Percentiles rank a stretch among this genome's conserved stretches.
Conservation (phyloP, 2,888 invertebrate species). For the Argyresthia albistria region DNA sequence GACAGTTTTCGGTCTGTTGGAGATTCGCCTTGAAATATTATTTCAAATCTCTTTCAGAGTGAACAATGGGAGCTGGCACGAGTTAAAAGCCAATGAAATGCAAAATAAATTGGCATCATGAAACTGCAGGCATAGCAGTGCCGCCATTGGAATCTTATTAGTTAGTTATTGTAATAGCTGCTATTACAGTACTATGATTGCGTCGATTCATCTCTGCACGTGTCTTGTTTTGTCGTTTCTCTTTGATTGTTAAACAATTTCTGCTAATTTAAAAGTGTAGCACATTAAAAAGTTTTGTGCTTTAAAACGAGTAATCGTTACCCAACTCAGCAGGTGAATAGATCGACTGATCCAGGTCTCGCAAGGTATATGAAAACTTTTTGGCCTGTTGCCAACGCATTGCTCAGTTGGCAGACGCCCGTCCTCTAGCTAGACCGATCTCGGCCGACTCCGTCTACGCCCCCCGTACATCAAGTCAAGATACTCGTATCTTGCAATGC, state of each 20-base stretch:
- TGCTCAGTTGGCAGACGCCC: conserved; percentile 39
- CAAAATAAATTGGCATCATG: neutral
- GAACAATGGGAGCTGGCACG: neutral
- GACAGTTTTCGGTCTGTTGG: no score
- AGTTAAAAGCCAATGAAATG: neutral
- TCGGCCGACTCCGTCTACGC: neutral
- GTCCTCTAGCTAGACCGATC: conserved; percentile 21
- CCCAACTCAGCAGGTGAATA: conserved; percentile 53
- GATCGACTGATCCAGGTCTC: conserved; percentile 54
- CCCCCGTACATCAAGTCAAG: neutral
- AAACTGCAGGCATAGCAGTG: neutral
- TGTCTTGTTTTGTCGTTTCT: no score
- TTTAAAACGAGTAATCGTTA: neutral
- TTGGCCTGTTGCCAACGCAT: conserved; percentile 51
- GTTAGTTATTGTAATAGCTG: neutral
- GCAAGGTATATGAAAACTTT: conserved; percentile 56
- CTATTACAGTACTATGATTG: neutral
- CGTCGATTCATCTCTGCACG: no score
- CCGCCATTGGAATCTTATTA: neutral
- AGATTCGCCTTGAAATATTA: no score
- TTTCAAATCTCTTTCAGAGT: no score
- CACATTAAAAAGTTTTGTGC: no score
- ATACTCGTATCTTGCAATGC: neutral
- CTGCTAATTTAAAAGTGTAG: no score
- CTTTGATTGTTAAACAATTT: no score